These are phyloP conservation scores for Porites cylindrica DNA, from an alignment of 92 coral and sea anemone species.

Conservation along the genomic window DNA sequence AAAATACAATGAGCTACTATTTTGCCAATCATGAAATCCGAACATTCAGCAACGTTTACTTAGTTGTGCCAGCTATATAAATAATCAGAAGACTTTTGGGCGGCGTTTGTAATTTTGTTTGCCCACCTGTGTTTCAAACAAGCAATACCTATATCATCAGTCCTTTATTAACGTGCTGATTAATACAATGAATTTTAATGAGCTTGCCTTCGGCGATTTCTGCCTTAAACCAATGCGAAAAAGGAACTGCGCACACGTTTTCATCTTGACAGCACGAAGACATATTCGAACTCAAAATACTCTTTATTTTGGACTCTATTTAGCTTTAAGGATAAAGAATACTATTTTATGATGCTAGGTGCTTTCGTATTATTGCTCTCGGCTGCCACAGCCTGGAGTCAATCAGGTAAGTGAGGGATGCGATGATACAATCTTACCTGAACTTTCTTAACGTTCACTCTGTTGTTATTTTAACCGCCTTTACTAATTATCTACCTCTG, in stretches of 20 bases:
- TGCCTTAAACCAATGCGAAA: background rate
- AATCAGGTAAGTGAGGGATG: background rate
- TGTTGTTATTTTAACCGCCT: background rate
- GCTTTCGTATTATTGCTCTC: background rate
- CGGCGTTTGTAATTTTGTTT: background rate
- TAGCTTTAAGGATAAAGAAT: background rate
- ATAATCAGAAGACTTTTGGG: background rate
- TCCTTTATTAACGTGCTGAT: background rate
- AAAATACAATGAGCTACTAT: background rate
- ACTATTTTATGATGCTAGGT: background rate
- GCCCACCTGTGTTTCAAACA: background rate
- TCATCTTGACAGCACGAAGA: background rate
- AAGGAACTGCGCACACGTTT: background rate
- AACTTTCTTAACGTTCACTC: background rate
- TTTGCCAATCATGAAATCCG: background rate
- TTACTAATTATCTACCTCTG: too few species aligned
- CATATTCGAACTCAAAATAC: background rate
- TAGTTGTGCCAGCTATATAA: background rate
- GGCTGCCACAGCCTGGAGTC: background rate
- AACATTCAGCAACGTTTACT: background rate
- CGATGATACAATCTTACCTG: background rate
- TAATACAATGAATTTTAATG: constrained; percentile 8
- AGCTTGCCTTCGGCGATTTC: background rate
- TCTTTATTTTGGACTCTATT: background rate
- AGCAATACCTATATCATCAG: background rate